These are phyloP conservation scores for Bombus haemorrhoidalis DNA, from an alignment of 1,140 invertebrate species.

Conservation along the genomic window DNA sequence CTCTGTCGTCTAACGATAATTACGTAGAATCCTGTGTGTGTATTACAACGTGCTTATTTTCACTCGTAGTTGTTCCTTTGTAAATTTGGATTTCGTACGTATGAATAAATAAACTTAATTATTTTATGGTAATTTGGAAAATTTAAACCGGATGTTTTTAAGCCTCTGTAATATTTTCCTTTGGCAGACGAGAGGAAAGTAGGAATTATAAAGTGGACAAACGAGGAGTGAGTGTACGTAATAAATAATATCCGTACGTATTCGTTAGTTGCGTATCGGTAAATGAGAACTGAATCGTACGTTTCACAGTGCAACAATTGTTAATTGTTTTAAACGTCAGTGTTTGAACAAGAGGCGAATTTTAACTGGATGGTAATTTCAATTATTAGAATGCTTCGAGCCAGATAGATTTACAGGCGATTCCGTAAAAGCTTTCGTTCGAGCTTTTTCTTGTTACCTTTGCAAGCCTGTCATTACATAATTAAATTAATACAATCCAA, in stretches of 20 bases:
- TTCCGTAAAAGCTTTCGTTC: background rate
- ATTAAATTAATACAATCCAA: background rate
- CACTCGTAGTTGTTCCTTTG: background rate
- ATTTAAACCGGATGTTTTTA: background rate
- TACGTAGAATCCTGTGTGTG: background rate
- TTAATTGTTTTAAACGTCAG: background rate
- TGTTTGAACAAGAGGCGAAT: background rate
- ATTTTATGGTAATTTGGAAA: background rate
- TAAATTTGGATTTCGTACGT: background rate
- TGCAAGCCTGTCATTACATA: too few species aligned
- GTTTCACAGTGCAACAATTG: background rate
- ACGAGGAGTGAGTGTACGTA: too few species aligned
- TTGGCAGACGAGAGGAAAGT: background rate
- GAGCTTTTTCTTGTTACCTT: background rate
- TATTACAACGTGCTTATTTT: background rate
- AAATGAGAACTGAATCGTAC: background rate
- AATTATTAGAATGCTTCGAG: background rate
- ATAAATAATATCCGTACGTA: background rate
- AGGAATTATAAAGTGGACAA: background rate
- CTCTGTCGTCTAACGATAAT: background rate
- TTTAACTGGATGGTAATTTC: background rate
- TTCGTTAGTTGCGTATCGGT: background rate
- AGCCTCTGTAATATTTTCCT: background rate
- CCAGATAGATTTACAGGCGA: background rate
- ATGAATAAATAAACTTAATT: background rate